A percentile compares a stretch with the other conserved stretches of the same genome.
phyloP scores from a whole-genome alignment of 2,797 vertebrate species.

The Xiphorhynchus erythropygius region DNA sequence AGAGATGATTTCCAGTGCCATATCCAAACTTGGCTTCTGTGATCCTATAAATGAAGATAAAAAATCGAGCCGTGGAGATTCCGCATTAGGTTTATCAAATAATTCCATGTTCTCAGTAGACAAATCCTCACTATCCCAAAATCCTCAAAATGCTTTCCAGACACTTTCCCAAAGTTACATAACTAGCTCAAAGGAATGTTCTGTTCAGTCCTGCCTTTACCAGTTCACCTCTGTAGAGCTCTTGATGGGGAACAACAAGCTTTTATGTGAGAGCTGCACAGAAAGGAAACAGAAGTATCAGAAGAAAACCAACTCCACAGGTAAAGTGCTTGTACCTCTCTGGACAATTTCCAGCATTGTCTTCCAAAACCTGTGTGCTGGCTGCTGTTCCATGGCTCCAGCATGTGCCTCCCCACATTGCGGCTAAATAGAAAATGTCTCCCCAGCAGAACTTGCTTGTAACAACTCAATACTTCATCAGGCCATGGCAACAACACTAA shows the following conservation, averaged over 20 bases:
- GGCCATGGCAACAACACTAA: neutral
- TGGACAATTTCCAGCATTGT: neutral
- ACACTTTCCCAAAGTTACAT: slow-evolving; percentile 91
- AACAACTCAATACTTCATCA: neutral
- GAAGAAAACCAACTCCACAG: slow-evolving; percentile 80
- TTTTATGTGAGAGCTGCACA: slow-evolving; percentile 94
- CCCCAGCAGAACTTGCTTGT: neutral
- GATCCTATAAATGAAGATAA: slow-evolving; percentile 58
- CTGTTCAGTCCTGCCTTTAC: slow-evolving; percentile 95
- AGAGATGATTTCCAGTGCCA: slow-evolving; percentile 78
- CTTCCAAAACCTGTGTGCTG: neutral
- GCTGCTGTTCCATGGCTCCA: neutral
- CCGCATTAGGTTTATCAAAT: slow-evolving; percentile 47
- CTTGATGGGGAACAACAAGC: slow-evolving; percentile 97
- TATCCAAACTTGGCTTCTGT: slow-evolving; percentile 85
- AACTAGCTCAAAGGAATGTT: slow-evolving; percentile 95
- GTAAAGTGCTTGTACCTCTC: slow-evolving; percentile 63
- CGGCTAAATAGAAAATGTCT: neutral
- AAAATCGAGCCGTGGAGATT: slow-evolving; percentile 69
- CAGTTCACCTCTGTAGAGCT: slow-evolving; percentile 97
- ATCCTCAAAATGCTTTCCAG: slow-evolving; percentile 89
- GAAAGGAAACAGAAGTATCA: slow-evolving; percentile 84
- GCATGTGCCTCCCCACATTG: neutral
- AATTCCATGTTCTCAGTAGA: slow-evolving; percentile 64
- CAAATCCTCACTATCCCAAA: slow-evolving; percentile 44